These are phyloP conservation scores for Oscheius sp. DNA, from an alignment of 2,888 invertebrate genomes.

Conservation along the genomic window DNA sequence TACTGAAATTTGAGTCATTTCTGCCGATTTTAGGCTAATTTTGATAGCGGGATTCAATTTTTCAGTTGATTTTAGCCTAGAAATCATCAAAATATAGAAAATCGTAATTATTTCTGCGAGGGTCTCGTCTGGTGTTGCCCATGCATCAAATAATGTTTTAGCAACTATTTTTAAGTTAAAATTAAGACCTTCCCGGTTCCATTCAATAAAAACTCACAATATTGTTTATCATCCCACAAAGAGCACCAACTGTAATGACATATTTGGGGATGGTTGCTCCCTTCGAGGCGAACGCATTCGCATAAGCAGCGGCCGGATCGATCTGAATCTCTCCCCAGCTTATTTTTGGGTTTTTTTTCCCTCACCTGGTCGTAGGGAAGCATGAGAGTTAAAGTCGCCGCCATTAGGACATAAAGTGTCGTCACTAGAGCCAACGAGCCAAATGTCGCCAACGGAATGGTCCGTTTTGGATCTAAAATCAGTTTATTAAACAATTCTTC, in stretches of 20 bases:
- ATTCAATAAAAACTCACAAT: slow-evolving; percentile 62
- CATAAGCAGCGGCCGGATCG: slow-evolving; percentile 72
- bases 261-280: slow-evolving; percentile 82
- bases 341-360: neutral
- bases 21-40: too few species aligned
- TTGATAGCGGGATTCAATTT: too few species aligned
- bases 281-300: slow-evolving; percentile 79
- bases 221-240: slow-evolving; percentile 83
- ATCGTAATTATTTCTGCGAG: neutral
- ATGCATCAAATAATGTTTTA: too few species aligned
- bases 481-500: too few species aligned
- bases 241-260: slow-evolving; percentile 82
- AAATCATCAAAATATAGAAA: too few species aligned
- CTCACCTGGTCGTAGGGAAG: slow-evolving; percentile 49
- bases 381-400: slow-evolving; percentile 48
- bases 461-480: slow-evolving; percentile 50
- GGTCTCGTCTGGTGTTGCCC: neutral
- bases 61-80: too few species aligned
- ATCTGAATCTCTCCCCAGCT: slow-evolving; percentile 31
- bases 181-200: too few species aligned
- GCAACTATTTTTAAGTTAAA: too few species aligned
- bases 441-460: slow-evolving; percentile 55
- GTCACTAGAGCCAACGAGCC: slow-evolving; percentile 44
- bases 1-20: too few species aligned
- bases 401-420: slow-evolving; percentile 47